phyloP scores from a whole-genome alignment of 1,140 invertebrate species.

The Odontomachus brunneus region DNA sequence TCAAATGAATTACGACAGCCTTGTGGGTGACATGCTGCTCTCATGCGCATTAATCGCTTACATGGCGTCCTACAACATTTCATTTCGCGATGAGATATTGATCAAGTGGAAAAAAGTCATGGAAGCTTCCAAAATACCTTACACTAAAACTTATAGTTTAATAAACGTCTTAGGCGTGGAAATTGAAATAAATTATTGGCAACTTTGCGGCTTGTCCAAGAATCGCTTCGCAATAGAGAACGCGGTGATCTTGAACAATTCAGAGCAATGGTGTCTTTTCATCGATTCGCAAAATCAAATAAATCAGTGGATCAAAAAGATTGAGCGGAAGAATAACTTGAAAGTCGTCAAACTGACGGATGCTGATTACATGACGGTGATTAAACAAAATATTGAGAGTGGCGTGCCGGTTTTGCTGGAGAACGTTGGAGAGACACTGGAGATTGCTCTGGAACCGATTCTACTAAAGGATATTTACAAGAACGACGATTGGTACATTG shows the following conservation, averaged over 20 bases:
- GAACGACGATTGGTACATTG: conserved; percentile 86
- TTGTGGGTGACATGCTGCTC: conserved; percentile 89
- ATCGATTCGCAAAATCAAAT: conserved; percentile 91
- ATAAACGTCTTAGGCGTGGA: conserved; percentile 87
- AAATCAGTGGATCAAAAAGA: conserved; percentile 89
- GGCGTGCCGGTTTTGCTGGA: conserved; percentile 88
- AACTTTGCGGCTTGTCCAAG: conserved; percentile 88
- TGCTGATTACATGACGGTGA: conserved; percentile 86
- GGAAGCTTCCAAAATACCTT: conserved; percentile 86
- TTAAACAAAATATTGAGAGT: conserved; percentile 87
- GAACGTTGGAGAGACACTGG: conserved; percentile 87
- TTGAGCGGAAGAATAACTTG: conserved; percentile 88
- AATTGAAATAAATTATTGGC: conserved; percentile 87
- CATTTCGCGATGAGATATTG: conserved; percentile 82
- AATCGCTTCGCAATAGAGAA: conserved; percentile 90
- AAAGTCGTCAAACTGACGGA: conserved; percentile 87
- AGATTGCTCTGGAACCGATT: conserved; percentile 87
- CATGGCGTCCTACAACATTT: conserved; percentile 87
- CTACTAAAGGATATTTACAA: conserved; percentile 87
- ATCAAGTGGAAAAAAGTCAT: conserved; percentile 86
- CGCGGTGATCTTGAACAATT: conserved; percentile 87
- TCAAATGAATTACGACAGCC: conserved; percentile 86
- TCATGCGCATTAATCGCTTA: conserved; percentile 89
- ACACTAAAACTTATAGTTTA: conserved; percentile 87
- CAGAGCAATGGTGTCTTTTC: conserved; percentile 88